Conservation (phyloP, 2,797 vertebrate genomes). For the Mormyrus proboscirostris region DNA sequence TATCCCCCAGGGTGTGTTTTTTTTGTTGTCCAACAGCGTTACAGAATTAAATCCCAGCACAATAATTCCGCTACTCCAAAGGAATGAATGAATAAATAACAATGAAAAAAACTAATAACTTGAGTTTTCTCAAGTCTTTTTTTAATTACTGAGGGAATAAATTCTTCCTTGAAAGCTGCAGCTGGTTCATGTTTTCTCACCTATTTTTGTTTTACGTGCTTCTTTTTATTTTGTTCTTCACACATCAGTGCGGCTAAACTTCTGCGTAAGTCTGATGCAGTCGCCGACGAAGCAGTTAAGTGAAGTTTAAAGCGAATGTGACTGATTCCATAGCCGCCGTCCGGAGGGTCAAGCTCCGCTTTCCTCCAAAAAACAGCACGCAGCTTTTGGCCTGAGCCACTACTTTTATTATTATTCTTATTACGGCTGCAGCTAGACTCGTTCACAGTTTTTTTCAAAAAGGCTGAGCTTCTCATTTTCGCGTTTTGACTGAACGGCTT, state of each 20-base stretch:
- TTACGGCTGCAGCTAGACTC: neutral
- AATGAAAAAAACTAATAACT: neutral
- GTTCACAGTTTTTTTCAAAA: neutral
- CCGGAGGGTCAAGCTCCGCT: neutral
- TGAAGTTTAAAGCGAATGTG: neutral
- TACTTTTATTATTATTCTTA: neutral
- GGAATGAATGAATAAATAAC: neutral
- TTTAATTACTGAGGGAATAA: constrained; percentile 1
- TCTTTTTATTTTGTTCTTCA: neutral
- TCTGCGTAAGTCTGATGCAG: neutral
- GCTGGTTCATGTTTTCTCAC: neutral
- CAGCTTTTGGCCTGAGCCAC: neutral
- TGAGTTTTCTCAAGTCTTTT: neutral
- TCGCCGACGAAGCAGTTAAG: neutral
- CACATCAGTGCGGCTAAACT: neutral
- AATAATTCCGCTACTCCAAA: neutral
- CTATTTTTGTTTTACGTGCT: neutral
- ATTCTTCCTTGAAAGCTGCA: neutral
- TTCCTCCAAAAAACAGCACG: constrained; percentile 17
- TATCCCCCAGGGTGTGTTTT: neutral
- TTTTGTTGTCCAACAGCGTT: neutral
- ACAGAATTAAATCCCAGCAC: neutral
- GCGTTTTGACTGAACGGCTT: neutral
- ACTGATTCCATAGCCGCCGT: neutral
- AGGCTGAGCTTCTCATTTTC: neutral